phyloP scores from a whole-genome alignment of 1,140 invertebrate species.

The Drosophila funebris region DNA sequence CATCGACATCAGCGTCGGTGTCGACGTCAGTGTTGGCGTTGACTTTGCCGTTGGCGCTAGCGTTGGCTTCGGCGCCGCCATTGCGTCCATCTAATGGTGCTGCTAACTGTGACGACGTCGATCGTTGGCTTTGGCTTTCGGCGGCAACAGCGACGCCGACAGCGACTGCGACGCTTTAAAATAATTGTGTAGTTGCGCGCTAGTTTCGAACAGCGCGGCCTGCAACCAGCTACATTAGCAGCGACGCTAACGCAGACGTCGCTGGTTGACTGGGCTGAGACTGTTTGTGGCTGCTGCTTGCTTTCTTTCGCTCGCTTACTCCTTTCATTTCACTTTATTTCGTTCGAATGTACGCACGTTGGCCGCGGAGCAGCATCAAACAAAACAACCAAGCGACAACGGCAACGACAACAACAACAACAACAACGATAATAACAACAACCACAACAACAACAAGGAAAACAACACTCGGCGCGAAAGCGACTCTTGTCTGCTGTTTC shows the following conservation, averaged over 20 bases:
- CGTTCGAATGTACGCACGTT: conserved; percentile 84
- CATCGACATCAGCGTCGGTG: conserved; percentile 15
- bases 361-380: conserved; percentile 69
- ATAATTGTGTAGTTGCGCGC: conserved; percentile 45
- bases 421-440: conserved; percentile 1
- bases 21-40: conserved; percentile 29
- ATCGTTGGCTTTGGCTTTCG: conserved; percentile 30
- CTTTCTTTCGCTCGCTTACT: conserved; percentile 84
- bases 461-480: conserved; percentile 47
- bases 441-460: conserved; percentile 32
- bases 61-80: conserved; percentile 17
- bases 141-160: background rate
- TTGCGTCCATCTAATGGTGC: conserved; percentile 48
- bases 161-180: conserved; percentile 33
- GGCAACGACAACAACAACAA: conserved; percentile 7
- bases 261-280: conserved; percentile 53
- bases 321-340: conserved; percentile 84
- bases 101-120: conserved; percentile 6
- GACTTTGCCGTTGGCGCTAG: conserved; percentile 26
- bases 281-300: conserved; percentile 80
- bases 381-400: conserved; percentile 45
- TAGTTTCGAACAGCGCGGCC: conserved; percentile 44
- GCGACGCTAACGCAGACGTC: conserved; percentile 38
- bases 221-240: conserved; percentile 37
- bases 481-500: conserved; percentile 29